Percentiles rank a stretch among this genome's conserved stretches.
Evolutionary conservation across 2,888 invertebrate genomes (phyloP).

Genomic region (Schrankia costaestrigalis): DNA sequence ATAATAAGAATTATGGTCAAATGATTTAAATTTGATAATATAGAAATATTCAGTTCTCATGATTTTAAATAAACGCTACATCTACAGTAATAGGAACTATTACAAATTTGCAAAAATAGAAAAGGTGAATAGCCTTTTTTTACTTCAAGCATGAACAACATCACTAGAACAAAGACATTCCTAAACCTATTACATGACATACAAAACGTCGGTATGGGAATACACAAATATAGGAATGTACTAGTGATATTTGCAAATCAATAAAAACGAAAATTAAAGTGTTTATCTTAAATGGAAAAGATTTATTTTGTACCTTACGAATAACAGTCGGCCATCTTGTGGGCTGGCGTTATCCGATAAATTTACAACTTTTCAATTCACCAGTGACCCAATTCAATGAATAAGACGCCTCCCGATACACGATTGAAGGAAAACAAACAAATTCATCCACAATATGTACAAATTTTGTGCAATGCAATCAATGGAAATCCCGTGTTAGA

Average conservation of each 20-base stretch:
- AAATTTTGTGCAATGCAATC: conserved; percentile 43
- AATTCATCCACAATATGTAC: conserved; percentile 42
- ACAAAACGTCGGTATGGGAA: conserved; percentile 20
- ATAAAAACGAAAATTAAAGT: conserved; percentile 33
- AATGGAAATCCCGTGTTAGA: conserved; percentile 48
- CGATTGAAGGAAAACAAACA: conserved; percentile 39
- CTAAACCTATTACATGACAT: conserved; percentile 13
- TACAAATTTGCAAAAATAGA: conserved; percentile 26
- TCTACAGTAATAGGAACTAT: conserved; percentile 8
- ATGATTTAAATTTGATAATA: conserved; percentile 2
- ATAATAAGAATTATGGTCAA: conserved; percentile 8
- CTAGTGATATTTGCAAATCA: conserved; percentile 23
- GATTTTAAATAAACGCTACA: conserved; percentile 9
- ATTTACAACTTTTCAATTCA: conserved; percentile 57
- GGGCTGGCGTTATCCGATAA: conserved; percentile 78
- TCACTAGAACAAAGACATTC: conserved; percentile 63
- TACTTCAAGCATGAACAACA: conserved; percentile 37
- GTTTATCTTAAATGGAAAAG: conserved; percentile 46
- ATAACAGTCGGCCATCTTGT: conserved; percentile 81
- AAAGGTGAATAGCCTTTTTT: conserved; percentile 37
- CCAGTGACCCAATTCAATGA: conserved; percentile 49
- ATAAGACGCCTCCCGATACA: conserved; percentile 40
- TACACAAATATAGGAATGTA: conserved; percentile 30
- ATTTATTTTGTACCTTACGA: conserved; percentile 75
- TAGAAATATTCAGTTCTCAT: too few relatives aligned